Conservation (phyloP, 2,797 vertebrate genomes). For the Diplodus sargus region DNA sequence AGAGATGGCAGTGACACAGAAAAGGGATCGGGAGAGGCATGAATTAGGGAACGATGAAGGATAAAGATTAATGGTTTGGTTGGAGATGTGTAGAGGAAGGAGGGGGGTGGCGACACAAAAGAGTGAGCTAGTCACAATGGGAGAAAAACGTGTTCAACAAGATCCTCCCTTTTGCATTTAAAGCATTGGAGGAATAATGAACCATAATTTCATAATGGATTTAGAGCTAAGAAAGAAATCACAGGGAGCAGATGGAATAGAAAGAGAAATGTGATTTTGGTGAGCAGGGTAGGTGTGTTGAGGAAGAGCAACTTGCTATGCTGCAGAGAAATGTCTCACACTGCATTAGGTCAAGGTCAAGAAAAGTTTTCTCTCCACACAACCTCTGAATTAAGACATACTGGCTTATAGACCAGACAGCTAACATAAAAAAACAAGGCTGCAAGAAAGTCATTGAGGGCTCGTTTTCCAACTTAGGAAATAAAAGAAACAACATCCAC, state of each 20-base stretch:
- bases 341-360: neutral
- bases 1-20: constrained; percentile 38
- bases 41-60: constrained; percentile 52
- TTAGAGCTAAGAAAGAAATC: neutral
- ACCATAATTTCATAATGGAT: neutral
- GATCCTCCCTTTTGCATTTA: constrained; percentile 5
- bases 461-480: neutral
- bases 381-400: neutral
- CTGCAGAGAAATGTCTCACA: neutral
- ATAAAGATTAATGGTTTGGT: constrained; percentile 65
- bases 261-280: neutral
- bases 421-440: neutral
- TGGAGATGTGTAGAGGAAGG: constrained; percentile 21
- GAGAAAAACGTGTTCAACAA: neutral
- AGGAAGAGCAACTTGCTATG: neutral
- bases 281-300: neutral
- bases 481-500: neutral
- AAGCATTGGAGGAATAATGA: constrained; percentile 15
- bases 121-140: neutral
- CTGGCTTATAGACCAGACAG: neutral
- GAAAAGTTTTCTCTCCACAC: neutral
- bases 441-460: neutral
- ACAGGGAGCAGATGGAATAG: neutral
- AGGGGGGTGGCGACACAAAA: constrained; percentile 17
- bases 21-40: constrained; percentile 32